Evolutionary conservation across 2,888 invertebrate species (phyloP).

Genomic region (Frankliniella intonsa): DNA sequence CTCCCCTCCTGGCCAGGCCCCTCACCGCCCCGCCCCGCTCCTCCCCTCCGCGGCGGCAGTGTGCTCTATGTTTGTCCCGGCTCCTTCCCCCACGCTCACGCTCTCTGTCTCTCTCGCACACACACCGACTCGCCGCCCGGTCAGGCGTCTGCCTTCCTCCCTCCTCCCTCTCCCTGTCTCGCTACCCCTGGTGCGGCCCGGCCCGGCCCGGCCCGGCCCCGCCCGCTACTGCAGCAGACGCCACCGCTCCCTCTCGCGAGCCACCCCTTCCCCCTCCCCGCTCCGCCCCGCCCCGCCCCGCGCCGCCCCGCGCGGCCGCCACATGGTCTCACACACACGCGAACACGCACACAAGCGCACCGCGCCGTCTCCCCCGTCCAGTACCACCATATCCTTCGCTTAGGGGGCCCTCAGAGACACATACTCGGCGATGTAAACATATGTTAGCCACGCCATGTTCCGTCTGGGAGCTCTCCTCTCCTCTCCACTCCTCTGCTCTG

Average conservation of each 20-base stretch:
- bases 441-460: background rate
- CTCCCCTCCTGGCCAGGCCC: background rate
- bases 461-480: background rate
- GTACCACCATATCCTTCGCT: background rate
- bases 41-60: background rate
- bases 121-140: too few species aligned
- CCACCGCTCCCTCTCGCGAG: background rate
- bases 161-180: background rate
- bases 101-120: background rate
- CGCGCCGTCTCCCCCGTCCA: background rate
- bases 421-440: background rate
- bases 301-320: background rate
- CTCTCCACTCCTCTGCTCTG: background rate
- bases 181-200: background rate
- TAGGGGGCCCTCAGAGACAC: background rate
- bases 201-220: too few species aligned
- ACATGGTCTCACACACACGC: background rate
- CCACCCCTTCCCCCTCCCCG: background rate
- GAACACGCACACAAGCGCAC: background rate
- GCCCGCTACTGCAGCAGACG: background rate
- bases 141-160: background rate
- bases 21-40: background rate
- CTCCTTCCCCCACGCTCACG: too few species aligned
- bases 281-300: background rate
- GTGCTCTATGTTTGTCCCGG: constrained; percentile 15